Evolutionary conservation across 2,797 vertebrate genomes (phyloP), one percentile per base, ranked within the genome.

Genomic region (Gorsachius magnificus): DNA sequence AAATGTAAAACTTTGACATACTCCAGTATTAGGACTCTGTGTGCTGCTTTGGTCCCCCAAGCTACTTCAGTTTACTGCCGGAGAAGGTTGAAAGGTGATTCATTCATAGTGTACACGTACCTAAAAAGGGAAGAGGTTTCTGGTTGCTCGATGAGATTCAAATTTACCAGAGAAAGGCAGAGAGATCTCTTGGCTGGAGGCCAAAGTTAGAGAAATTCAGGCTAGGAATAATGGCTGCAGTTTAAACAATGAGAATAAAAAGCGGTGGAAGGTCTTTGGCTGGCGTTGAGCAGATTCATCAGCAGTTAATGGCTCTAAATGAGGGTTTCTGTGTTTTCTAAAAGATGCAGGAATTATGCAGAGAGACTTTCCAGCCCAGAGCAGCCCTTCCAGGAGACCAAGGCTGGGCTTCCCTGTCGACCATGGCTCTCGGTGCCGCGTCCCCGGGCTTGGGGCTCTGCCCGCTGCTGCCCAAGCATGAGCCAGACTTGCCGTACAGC

Each of bases 51-150:
- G 61, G 75, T 74, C 71, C 74, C 70, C 89, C 45, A 11, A 80
- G 64, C 81, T 83, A 22, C 84, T 74, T 90, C 17, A 64, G 54
- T 93, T 97, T 93, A 80, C 71, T 93, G 63, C 61, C 93, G 50
- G 56, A 87, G 64, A 60, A 92, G 71, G 86, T 57, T 96, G 92
- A 93, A 89, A 96, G 87, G 92, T 93, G 95, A 93, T 90, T 93
- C 75, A 38, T 58, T 75, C 75, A 65, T 54, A 70, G 83, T 93
- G 92, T 95, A 54, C 56, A 94, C 57, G 86, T 80, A 75, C 94
- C 93, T 95, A 93, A 95, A 97, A 96, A 95, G 90, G 95, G 51
- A 94, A 96, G 68, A 76, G 78, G 50, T 89, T 95, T 97, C 90
- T 95, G 66, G 74, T 91, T 88, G 81, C 71, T 93, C 70, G 74